A percentile compares a stretch with the other conserved stretches of the same genome.
Evolutionary conservation across 1,140 invertebrate species (phyloP).

Genomic region (Pantala flavescens): DNA sequence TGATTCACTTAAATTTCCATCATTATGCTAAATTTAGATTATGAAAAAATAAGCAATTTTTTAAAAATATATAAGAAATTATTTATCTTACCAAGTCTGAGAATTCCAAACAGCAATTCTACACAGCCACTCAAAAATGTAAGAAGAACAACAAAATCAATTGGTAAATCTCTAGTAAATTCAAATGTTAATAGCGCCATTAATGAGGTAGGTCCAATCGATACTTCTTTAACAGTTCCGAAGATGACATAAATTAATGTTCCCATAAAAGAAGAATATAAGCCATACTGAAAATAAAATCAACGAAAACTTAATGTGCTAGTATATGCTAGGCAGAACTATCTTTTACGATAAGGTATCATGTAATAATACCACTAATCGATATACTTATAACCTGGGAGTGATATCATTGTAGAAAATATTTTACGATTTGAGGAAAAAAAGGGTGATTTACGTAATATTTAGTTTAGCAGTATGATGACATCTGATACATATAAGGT

Average conservation of each 20-base stretch:
- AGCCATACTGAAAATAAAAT: slow-evolving; percentile 48
- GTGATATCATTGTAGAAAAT: too few relatives aligned
- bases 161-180: slow-evolving; percentile 55
- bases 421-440: too few relatives aligned
- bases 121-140: slow-evolving; percentile 64
- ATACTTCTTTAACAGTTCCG: slow-evolving; percentile 83
- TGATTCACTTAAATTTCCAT: too few relatives aligned
- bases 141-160: slow-evolving; percentile 67
- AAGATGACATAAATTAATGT: slow-evolving; percentile 78
- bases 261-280: slow-evolving; percentile 60
- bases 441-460: too few relatives aligned
- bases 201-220: slow-evolving; percentile 78
- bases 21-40: too few relatives aligned
- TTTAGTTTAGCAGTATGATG: too few relatives aligned
- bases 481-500: too few relatives aligned
- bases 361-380: neutral
- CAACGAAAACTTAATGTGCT: neutral
- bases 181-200: slow-evolving; percentile 70
- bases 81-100: slow-evolving; percentile 53
- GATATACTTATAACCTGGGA: neutral
- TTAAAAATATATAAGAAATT: too few relatives aligned
- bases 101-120: slow-evolving; percentile 64
- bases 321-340: too few relatives aligned
- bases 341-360: too few relatives aligned
- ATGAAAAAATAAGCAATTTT: too few relatives aligned